Evolutionary conservation across 2,797 vertebrate genomes (phyloP).

Genomic region (Ciconia nigra): DNA sequence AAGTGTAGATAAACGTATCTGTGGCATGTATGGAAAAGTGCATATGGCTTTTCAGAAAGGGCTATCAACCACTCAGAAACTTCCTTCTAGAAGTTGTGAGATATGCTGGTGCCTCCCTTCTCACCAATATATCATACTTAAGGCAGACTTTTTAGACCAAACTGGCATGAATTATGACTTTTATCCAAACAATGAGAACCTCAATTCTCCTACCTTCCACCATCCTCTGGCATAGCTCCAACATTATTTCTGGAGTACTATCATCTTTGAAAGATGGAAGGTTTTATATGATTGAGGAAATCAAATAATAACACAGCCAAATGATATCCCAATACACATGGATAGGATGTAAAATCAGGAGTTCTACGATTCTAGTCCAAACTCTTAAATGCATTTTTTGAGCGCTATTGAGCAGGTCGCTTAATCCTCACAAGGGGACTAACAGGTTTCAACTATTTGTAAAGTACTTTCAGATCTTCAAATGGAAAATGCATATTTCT

Average conservation of each 20-base stretch:
- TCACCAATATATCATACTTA: neutral
- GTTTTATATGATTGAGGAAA: neutral
- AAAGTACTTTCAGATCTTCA: neutral
- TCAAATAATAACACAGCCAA: neutral
- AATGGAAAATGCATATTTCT: neutral
- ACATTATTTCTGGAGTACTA: neutral
- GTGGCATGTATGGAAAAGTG: neutral
- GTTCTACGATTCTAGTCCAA: neutral
- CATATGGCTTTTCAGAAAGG: neutral
- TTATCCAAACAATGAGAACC: neutral
- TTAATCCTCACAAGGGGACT: neutral
- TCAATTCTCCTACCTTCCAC: neutral
- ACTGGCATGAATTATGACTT: neutral
- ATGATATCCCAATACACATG: neutral
- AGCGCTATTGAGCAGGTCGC: neutral
- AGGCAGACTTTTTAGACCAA: neutral
- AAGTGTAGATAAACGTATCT: neutral
- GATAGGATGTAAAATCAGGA: neutral
- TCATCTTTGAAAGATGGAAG: neutral
- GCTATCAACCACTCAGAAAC: neutral
- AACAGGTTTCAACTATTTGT: neutral
- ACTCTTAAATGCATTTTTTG: neutral
- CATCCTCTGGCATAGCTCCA: neutral
- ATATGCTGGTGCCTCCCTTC: neutral
- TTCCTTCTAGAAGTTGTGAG: neutral